Percentiles rank a stretch among this genome's conserved stretches.
phyloP scores from a whole-genome alignment of 1,140 invertebrate genomes.

The Drosophila trapezifrons region DNA sequence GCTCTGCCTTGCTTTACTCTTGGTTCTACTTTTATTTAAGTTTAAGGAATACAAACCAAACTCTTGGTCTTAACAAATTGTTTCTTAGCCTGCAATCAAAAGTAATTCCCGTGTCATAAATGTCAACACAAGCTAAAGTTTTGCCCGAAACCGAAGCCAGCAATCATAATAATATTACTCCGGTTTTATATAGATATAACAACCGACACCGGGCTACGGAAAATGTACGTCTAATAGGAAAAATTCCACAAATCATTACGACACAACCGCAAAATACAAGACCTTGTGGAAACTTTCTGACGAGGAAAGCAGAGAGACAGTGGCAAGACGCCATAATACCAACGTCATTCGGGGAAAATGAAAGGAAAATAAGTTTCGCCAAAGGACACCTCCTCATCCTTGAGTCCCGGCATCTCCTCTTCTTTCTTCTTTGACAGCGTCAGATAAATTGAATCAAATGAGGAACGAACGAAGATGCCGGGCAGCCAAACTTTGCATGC shows the following conservation, averaged over 20 bases:
- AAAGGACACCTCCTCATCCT: constrained; percentile 37
- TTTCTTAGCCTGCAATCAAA: constrained; percentile 21
- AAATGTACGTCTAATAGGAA: constrained; percentile 61
- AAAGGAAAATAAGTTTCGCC: constrained; percentile 54
- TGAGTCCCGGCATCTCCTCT: constrained; percentile 1
- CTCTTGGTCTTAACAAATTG: constrained; percentile 4
- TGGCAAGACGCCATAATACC: constrained; percentile 33
- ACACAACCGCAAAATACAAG: constrained; percentile 63
- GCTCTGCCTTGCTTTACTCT: background rate
- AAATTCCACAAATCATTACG: constrained; percentile 77
- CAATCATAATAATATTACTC: constrained; percentile 39
- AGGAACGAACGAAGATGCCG: constrained; percentile 49
- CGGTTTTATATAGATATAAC: constrained; percentile 33
- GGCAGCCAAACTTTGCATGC: constrained; percentile 69
- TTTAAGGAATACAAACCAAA: constrained; percentile 4
- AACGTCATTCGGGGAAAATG: constrained; percentile 29
- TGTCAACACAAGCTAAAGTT: constrained; percentile 14
- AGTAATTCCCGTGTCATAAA: constrained; percentile 41
- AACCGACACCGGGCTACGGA: constrained; percentile 23
- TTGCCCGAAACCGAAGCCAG: constrained; percentile 12
- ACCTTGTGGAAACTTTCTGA: constrained; percentile 58
- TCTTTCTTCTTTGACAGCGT: constrained; percentile 51
- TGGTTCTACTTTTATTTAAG: background rate
- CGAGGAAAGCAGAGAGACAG: constrained; percentile 4
- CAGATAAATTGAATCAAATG: constrained; percentile 80